Conservation (phyloP, 2,888 invertebrate genomes). For the Hemistola chrysoprasaria region DNA sequence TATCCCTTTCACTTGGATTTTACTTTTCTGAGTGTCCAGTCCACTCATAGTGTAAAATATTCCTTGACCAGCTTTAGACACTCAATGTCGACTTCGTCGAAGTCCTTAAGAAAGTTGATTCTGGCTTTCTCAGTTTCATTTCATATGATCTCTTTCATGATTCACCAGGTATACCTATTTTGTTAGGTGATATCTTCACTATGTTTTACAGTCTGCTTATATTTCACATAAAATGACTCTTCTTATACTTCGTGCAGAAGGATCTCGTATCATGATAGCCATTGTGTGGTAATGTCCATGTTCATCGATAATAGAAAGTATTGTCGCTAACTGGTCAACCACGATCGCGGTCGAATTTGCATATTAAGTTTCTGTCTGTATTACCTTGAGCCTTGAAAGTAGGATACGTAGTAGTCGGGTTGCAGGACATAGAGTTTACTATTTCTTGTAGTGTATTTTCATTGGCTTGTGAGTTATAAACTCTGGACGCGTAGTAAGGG, state of each 20-base stretch:
- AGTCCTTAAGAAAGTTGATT: no score
- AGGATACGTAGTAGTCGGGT: constrained; percentile 23
- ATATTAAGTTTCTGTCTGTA: constrained; percentile 58
- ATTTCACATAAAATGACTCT: no score
- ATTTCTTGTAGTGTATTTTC: no score
- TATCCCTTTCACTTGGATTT: constrained; percentile 30
- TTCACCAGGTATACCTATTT: no score
- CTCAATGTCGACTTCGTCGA: no score
- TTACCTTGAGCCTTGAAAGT: constrained; percentile 19
- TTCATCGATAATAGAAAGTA: constrained; percentile 66
- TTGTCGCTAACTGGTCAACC: constrained; percentile 57
- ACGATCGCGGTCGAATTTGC: constrained; percentile 64
- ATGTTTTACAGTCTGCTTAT: not conserved
- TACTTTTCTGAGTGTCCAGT: constrained; percentile 25
- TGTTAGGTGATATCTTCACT: not conserved
- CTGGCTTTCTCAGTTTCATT: no score
- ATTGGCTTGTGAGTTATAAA: no score
- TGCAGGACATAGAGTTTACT: no score
- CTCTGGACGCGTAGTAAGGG: no score
- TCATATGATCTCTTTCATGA: no score
- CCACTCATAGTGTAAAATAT: no score
- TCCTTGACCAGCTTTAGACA: no score
- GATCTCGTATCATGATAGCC: constrained; percentile 39
- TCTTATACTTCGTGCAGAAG: constrained; percentile 16
- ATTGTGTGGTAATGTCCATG: constrained; percentile 65